Evolutionary conservation across 2,888 invertebrate genomes (phyloP).

Genomic region (Cerceris rybyensis): DNA sequence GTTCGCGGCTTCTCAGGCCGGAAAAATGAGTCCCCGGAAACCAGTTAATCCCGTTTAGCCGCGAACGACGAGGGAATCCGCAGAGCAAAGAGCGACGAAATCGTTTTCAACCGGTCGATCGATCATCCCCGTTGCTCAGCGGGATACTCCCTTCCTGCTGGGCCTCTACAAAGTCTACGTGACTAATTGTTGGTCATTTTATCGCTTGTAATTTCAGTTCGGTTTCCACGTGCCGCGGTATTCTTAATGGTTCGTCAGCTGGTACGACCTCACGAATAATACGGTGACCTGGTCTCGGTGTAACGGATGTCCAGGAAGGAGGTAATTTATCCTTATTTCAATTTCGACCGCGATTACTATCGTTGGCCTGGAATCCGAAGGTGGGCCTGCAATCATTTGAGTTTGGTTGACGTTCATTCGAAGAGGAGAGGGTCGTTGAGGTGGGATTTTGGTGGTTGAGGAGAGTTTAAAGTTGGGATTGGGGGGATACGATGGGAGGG

Average conservation of each 20-base stretch:
- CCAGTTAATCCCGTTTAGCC: conserved; percentile 45
- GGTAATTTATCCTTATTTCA: conserved; percentile 27
- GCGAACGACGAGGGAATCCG: conserved; percentile 3
- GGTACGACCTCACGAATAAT: conserved; percentile 28
- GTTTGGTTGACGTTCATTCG: too few relatives aligned
- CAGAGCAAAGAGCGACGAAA: conserved; percentile 37
- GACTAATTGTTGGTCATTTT: conserved; percentile 58
- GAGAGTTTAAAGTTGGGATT: too few relatives aligned
- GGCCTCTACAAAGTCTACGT: conserved; percentile 49
- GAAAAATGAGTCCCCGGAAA: conserved; percentile 41
- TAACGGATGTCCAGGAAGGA: neutral
- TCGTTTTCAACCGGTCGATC: conserved; percentile 57
- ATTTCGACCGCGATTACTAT: conserved; percentile 23
- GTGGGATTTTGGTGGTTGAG: too few relatives aligned
- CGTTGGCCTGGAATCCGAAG: neutral
- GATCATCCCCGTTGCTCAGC: conserved; percentile 54
- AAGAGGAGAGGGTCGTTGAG: too few relatives aligned
- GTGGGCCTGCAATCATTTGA: neutral
- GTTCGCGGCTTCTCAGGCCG: conserved; percentile 11
- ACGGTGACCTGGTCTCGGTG: conserved; percentile 20
- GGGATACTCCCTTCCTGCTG: conserved; percentile 34
- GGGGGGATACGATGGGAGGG: too few relatives aligned
- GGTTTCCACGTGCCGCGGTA: conserved; percentile 45
- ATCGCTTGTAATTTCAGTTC: conserved; percentile 49
- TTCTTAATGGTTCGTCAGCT: conserved; percentile 44